A percentile compares a stretch with the other conserved stretches of the same genome.
Conservation (phyloP, 2,888 invertebrate species). For the Spisula solida region DNA sequence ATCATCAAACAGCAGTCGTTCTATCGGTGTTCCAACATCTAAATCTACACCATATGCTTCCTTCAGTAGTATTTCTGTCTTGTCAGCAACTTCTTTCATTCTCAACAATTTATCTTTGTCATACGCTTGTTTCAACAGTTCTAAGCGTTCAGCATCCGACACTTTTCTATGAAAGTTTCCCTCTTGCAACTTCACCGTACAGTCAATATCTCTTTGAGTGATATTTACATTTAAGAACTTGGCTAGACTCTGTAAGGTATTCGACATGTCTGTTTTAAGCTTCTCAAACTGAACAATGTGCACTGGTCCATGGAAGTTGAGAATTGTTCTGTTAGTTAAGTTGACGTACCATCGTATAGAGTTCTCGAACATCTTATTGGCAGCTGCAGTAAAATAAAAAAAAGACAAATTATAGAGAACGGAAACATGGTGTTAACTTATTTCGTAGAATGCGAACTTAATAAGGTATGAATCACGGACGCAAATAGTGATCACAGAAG, state of each 20-base stretch:
- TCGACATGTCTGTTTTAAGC: constrained; percentile 17
- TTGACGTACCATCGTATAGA: constrained; percentile 36
- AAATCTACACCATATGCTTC: constrained; percentile 24
- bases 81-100: constrained; percentile 8
- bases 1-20: neutral
- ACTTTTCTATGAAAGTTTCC: constrained; percentile 42
- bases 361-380: constrained; percentile 14
- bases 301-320: constrained; percentile 26
- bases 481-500: no score
- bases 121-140: constrained; percentile 8
- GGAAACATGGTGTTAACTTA: no score
- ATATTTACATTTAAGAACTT: constrained; percentile 33
- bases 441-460: no score
- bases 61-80: constrained; percentile 3
- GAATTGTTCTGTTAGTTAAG: constrained; percentile 18
- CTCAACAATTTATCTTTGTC: constrained; percentile 12
- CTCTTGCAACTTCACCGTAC: constrained; percentile 38
- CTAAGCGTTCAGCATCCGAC: constrained; percentile 17
- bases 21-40: constrained; percentile 1
- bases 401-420: no score
- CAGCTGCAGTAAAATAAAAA: constrained; percentile 20
- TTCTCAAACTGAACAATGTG: constrained; percentile 29
- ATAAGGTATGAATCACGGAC: no score
- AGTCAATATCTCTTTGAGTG: constrained; percentile 33
- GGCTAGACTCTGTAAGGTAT: constrained; percentile 11